Conservation (phyloP, 2,113 vertebrate genomes). For the Otus sunia region DNA sequence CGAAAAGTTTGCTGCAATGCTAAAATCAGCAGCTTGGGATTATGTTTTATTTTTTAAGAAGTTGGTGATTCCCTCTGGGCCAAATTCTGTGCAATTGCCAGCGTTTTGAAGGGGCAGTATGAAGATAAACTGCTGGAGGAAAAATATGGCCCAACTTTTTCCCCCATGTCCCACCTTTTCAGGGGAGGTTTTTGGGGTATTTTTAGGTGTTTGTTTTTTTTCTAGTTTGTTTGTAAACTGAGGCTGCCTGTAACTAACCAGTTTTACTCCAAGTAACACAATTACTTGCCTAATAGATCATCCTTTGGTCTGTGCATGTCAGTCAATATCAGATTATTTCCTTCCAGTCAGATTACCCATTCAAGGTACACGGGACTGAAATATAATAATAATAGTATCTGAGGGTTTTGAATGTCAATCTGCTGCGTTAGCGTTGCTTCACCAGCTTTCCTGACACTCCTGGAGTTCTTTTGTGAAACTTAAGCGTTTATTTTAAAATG, state of each 20-base stretch:
- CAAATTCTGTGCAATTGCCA: not conserved
- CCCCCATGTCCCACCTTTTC: not conserved
- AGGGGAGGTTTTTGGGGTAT: not conserved
- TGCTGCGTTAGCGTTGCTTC: conserved; percentile 5
- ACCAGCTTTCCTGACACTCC: conserved; percentile 44
- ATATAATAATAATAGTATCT: not conserved
- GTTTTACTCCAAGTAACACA: not conserved
- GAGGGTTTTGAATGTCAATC: conserved; percentile 11
- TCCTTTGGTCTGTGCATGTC: not conserved
- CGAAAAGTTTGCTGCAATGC: not conserved
- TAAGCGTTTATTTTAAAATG: not conserved
- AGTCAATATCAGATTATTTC: not conserved
- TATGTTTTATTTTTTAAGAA: not conserved
- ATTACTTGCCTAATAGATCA: not conserved
- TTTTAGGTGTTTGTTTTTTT: not conserved
- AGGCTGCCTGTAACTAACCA: conserved; percentile 31
- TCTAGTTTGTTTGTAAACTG: not conserved
- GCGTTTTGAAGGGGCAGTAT: not conserved
- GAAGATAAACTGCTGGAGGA: not conserved
- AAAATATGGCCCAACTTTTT: not conserved
- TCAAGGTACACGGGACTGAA: conserved; percentile 2
- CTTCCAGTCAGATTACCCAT: not conserved
- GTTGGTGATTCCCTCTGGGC: not conserved
- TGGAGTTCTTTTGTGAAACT: conserved; percentile 19
- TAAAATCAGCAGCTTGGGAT: not conserved